Conservation (phyloP, 2,113 vertebrate species). For the Halichoeres trimaculatus region DNA sequence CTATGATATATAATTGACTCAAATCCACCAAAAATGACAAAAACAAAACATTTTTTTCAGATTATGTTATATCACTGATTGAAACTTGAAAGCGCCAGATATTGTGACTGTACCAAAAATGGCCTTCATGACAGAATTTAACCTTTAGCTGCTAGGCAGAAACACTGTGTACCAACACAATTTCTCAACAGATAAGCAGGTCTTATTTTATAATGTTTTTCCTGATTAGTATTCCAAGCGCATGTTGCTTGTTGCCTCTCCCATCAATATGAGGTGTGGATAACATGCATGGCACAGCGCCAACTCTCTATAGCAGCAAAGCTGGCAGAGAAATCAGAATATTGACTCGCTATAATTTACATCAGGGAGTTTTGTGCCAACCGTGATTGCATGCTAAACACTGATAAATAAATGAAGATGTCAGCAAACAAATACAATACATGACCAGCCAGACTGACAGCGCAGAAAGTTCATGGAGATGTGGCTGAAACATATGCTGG, state of each 20-base stretch:
- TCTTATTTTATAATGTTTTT: constrained; percentile 35
- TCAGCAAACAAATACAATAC: constrained; percentile 64
- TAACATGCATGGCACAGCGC: constrained; percentile 59
- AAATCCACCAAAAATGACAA: neutral
- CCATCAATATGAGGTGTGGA: constrained; percentile 59
- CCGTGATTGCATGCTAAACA: constrained; percentile 68
- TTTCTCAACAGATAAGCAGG: constrained; percentile 42
- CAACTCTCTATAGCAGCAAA: constrained; percentile 52
- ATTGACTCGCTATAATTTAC: constrained; percentile 69
- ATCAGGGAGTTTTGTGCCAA: constrained; percentile 58
- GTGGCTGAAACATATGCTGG: constrained; percentile 9
- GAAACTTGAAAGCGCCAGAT: neutral
- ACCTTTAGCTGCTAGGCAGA: constrained; percentile 26
- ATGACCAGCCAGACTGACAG: constrained; percentile 39
- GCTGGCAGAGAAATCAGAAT: constrained; percentile 57
- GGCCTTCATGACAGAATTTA: constrained; percentile 33
- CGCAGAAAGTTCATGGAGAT: constrained; percentile 5
- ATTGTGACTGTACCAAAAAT: constrained; percentile 17
- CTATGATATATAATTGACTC: neutral
- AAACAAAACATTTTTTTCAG: neutral
- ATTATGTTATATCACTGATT: neutral
- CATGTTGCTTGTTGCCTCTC: constrained; percentile 46
- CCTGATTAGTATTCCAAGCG: constrained; percentile 53
- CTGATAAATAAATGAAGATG: constrained; percentile 71
- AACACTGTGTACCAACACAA: constrained; percentile 26